Percentiles rank a stretch among this genome's conserved stretches.
phyloP scores from a whole-genome alignment of 2,888 invertebrate genomes.

The Chydorus sphaericus region DNA sequence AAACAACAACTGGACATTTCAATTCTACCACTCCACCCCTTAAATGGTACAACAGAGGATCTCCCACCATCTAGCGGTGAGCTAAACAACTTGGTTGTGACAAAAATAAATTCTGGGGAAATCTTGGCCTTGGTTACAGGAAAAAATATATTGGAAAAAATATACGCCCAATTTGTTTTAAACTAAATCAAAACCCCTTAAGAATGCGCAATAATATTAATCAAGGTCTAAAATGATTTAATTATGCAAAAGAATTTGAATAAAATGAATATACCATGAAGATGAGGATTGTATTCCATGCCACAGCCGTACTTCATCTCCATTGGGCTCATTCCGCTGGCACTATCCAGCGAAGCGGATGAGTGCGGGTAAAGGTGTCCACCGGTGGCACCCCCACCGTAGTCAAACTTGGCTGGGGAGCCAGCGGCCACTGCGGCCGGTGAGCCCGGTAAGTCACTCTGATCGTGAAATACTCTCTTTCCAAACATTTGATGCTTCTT shows the following conservation, averaged over 20 bases:
- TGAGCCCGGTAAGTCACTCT: slow-evolving; percentile 23
- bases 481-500: slow-evolving; percentile 90
- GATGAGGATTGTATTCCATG: slow-evolving; percentile 40
- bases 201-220: background rate
- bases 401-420: slow-evolving; percentile 41
- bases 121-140: too few relatives aligned
- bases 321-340: slow-evolving; percentile 33
- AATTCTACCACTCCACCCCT: too few relatives aligned
- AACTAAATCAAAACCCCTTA: background rate
- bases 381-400: slow-evolving; percentile 28
- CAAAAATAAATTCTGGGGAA: too few relatives aligned
- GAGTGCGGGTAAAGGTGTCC: slow-evolving; percentile 20
- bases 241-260: too few relatives aligned
- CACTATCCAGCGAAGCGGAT: slow-evolving; percentile 27
- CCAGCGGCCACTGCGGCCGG: slow-evolving; percentile 14
- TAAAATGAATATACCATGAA: slow-evolving; percentile 21
- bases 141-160: background rate
- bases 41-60: too few relatives aligned
- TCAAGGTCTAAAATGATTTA: background rate
- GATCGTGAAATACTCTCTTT: slow-evolving; percentile 64
- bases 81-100: too few relatives aligned
- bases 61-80: background rate
- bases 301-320: slow-evolving; percentile 55
- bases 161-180: background rate
- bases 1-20: background rate